Conservation (phyloP, 2,113 vertebrate species). For the Chaetodon auriga region DNA sequence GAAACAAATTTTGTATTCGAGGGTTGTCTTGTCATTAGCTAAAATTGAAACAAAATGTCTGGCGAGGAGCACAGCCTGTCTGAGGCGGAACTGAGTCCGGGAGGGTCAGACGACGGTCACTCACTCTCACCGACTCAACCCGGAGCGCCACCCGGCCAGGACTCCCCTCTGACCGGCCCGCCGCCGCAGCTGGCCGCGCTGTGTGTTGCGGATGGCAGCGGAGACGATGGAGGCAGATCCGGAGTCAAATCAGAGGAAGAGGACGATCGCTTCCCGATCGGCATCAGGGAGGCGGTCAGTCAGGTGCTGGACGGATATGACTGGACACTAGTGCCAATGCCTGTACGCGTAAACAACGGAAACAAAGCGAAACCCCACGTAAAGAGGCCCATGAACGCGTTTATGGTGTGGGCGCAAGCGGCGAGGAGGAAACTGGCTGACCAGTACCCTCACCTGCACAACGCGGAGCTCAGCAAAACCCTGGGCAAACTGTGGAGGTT, state of each 20-base stretch:
- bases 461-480: constrained; percentile 98
- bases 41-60: constrained; percentile 86
- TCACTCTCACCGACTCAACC: constrained; percentile 90
- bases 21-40: constrained; percentile 19
- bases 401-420: constrained; percentile 99
- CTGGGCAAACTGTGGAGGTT: constrained; percentile 99
- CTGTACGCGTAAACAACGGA: constrained; percentile 95
- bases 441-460: constrained; percentile 98
- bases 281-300: constrained; percentile 97
- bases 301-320: constrained; percentile 98
- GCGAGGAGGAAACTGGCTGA: constrained; percentile 96
- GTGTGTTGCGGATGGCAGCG: constrained; percentile 86
- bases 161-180: constrained; percentile 81
- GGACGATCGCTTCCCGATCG: constrained; percentile 95
- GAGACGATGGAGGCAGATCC: constrained; percentile 71
- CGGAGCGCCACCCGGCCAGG: constrained; percentile 83
- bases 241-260: constrained; percentile 81
- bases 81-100: constrained; percentile 95
- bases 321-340: constrained; percentile 99
- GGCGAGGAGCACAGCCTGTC: constrained; percentile 96
- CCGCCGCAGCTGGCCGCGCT: constrained; percentile 86
- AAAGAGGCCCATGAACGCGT: constrained; percentile 95
- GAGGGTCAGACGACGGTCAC: constrained; percentile 94
- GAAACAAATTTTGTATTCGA: background rate
- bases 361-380: constrained; percentile 97